Evolutionary conservation across 1,140 invertebrate genomes (phyloP).

Genomic region (Drosophila ficusphila): DNA sequence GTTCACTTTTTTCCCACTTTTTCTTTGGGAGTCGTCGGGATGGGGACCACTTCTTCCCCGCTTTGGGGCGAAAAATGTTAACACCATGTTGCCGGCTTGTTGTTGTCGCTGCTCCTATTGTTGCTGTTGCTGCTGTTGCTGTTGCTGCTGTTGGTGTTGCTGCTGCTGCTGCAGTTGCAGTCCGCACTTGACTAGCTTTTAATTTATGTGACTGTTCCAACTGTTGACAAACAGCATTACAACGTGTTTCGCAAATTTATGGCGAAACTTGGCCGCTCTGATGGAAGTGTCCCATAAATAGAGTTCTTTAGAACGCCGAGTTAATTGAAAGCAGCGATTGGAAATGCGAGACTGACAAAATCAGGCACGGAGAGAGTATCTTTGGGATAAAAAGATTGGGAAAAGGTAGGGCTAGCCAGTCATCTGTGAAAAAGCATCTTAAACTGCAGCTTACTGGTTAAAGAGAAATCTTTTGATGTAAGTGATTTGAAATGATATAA

Average conservation of each 20-base stretch:
- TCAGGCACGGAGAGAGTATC: constrained; percentile 4
- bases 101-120: constrained; percentile 32
- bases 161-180: constrained; percentile 45
- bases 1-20: constrained; percentile 35
- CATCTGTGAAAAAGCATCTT: too few species aligned
- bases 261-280: constrained; percentile 61
- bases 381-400: background rate
- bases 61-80: constrained; percentile 74
- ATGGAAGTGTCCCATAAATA: constrained; percentile 74
- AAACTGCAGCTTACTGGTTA: too few species aligned
- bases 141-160: constrained; percentile 24
- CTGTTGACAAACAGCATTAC: constrained; percentile 82
- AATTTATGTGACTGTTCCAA: constrained; percentile 79
- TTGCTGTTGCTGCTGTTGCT: constrained; percentile 38
- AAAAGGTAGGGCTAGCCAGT: background rate
- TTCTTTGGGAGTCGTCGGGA: constrained; percentile 36
- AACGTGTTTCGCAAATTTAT: constrained; percentile 80
- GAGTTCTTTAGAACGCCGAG: constrained; percentile 46
- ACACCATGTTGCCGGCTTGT: constrained; percentile 71
- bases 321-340: constrained; percentile 50
- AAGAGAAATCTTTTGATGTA: too few species aligned
- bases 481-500: too few species aligned
- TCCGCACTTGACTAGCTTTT: constrained; percentile 78
- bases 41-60: constrained; percentile 23
- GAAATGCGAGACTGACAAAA: constrained; percentile 17